Percentiles rank a stretch among this genome's conserved stretches.
phyloP scores from a whole-genome alignment of 2,888 invertebrate genomes.

The Campaea margaritaria region DNA sequence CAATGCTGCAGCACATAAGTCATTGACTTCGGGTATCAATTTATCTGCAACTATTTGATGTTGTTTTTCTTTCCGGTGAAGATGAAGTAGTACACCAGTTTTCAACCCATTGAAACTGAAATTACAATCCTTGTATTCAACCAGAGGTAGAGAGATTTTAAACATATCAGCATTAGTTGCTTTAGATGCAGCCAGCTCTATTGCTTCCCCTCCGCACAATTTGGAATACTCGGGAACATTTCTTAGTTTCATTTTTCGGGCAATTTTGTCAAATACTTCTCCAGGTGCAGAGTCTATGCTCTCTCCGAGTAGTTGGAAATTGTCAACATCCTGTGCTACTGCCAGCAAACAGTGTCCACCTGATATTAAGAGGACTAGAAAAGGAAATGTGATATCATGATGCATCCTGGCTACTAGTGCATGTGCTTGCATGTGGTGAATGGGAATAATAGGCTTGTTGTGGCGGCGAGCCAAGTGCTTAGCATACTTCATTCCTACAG shows the following conservation, averaged over 20 bases:
- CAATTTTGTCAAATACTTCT: conserved; percentile 96
- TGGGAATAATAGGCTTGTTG: conserved; percentile 95
- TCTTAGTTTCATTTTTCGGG: conserved; percentile 92
- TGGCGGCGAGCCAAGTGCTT: conserved; percentile 89
- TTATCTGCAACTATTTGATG: conserved; percentile 87
- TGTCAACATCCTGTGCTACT: conserved; percentile 89
- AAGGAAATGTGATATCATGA: conserved; percentile 92
- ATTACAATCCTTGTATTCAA: conserved; percentile 90
- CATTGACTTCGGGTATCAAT: conserved; percentile 90
- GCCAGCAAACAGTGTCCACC: conserved; percentile 96
- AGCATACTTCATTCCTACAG: conserved; percentile 93
- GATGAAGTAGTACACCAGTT: conserved; percentile 84
- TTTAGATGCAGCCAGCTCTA: conserved; percentile 92
- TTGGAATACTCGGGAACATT: conserved; percentile 90
- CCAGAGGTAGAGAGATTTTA: conserved; percentile 87
- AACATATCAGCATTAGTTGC: conserved; percentile 89
- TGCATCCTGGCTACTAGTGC: conserved; percentile 94
- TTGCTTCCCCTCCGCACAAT: conserved; percentile 93
- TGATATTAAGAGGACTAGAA: conserved; percentile 94
- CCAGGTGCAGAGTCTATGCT: conserved; percentile 95
- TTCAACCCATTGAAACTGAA: conserved; percentile 97
- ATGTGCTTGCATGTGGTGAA: conserved; percentile 99
- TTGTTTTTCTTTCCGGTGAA: conserved; percentile 85
- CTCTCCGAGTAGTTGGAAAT: conserved; percentile 93
- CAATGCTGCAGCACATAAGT: conserved; percentile 95